Evolutionary conservation across 2,888 invertebrate species (phyloP).

Genomic region (Chouioia cunea): DNA sequence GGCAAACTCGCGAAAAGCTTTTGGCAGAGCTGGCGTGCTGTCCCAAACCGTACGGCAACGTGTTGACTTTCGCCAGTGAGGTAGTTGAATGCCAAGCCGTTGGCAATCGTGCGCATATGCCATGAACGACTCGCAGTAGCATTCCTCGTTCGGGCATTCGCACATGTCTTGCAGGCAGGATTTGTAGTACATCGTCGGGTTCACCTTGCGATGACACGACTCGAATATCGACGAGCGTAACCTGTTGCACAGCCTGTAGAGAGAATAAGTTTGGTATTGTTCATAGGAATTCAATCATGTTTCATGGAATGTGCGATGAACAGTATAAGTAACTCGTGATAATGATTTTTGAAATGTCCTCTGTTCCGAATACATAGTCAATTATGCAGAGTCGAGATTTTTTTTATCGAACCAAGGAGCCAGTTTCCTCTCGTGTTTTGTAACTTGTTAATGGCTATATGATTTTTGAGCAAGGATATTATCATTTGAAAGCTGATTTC

Average conservation of each 20-base stretch:
- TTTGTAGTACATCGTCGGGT: slow-evolving; percentile 85
- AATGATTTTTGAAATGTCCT: too few relatives aligned
- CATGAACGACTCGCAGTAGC: slow-evolving; percentile 90
- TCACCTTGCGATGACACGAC: slow-evolving; percentile 83
- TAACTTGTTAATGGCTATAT: too few relatives aligned
- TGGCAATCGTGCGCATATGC: slow-evolving; percentile 92
- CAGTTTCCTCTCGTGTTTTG: too few relatives aligned
- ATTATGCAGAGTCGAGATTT: neutral
- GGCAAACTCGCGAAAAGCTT: too few relatives aligned
- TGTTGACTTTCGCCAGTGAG: slow-evolving; percentile 79
- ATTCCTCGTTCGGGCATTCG: slow-evolving; percentile 83
- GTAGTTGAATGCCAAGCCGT: slow-evolving; percentile 79
- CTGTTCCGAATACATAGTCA: too few relatives aligned
- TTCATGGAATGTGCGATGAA: too few relatives aligned
- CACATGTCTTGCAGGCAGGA: slow-evolving; percentile 91
- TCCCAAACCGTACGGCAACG: slow-evolving; percentile 74
- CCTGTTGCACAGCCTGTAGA: slow-evolving; percentile 69
- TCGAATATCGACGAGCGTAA: slow-evolving; percentile 75
- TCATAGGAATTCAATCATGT: too few relatives aligned
- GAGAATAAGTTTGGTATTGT: too few relatives aligned
- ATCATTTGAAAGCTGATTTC: too few relatives aligned
- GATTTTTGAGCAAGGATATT: too few relatives aligned
- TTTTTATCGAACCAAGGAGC: too few relatives aligned
- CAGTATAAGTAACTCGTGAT: too few relatives aligned
- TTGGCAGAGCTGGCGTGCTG: slow-evolving; percentile 31